Evolutionary conservation across 2,888 invertebrate genomes (phyloP), one percentile per base, ranked within the genome.

Genomic region (Amitus sp.): DNA sequence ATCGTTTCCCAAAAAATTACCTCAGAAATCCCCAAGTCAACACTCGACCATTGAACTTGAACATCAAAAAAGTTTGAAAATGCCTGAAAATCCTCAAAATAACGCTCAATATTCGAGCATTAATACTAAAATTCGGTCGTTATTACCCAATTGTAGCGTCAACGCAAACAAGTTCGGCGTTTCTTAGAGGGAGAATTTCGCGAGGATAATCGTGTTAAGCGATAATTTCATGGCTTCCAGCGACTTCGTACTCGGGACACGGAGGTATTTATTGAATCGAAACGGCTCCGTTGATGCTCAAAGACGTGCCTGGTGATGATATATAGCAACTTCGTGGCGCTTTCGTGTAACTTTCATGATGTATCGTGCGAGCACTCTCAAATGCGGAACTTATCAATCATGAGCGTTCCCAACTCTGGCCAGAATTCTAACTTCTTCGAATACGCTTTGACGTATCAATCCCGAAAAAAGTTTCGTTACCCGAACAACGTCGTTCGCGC

Each of bases 251-350:
- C 47, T 45, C 48, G 55, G 34, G 20, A 45, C 43, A 20, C 47
- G 47, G 47, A 15, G 37, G 30, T 27, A 18, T 46, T 46, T 45
- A 18, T 46, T 46, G 46, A 37, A 49, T 49, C 40, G 10, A 23
- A 49, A 40, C 34, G 34, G 28, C 27, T 48, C 37, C 34, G 28
- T 47, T 47, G 34, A 18, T 30, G 37, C 17, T 15, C 13, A 13
- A 40, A 19, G 20, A 3, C 20, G 50, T 30, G 33, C 12, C 18
- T 51, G 12, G 23, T 45, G 55, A 52, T 60, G 55, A 60, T 63
- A 60, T 56, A 60, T 52, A 42, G 50, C 51, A 33, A 51, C 33
- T 55, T 66, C 60, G 62, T 65, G 56, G 60, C 53, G 61, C 64
- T 53, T 56, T 39, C 53, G 34, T 52, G 48, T 23, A 28, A 13